Evolutionary conservation across 2,797 vertebrate species (phyloP).

Genomic region (Acanthurus lineatus): DNA sequence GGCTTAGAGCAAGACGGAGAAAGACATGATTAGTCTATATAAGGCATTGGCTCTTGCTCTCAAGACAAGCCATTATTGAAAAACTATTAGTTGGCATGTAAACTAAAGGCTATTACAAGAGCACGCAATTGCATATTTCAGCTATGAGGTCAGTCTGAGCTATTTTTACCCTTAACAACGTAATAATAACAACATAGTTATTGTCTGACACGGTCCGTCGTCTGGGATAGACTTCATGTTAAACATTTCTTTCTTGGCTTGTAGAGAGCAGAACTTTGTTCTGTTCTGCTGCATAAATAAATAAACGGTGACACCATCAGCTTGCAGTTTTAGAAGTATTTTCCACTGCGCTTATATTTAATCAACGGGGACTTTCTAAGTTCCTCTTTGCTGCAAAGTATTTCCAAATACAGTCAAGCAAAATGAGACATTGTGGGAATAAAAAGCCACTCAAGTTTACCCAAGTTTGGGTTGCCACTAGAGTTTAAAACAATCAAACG

Average conservation of each 20-base stretch:
- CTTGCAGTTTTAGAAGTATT: conserved; percentile 23
- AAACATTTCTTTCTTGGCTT: conserved; percentile 38
- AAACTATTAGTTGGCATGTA: conserved; percentile 54
- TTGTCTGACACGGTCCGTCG: conserved; percentile 19
- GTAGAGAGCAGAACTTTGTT: conserved; percentile 17
- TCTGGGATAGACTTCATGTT: conserved; percentile 11
- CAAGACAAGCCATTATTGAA: conserved; percentile 35
- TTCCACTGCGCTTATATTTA: conserved; percentile 35
- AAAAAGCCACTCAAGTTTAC: conserved; percentile 6
- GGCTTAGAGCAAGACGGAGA: conserved; percentile 29
- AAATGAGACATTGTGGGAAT: conserved; percentile 34
- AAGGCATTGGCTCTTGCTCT: conserved; percentile 59
- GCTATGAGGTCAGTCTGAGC: conserved; percentile 39
- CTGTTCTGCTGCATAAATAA: conserved; percentile 26
- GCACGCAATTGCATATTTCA: conserved; percentile 39
- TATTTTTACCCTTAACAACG: conserved; percentile 57
- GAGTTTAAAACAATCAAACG: neutral
- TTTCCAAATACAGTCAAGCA: conserved; percentile 45
- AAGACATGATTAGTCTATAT: conserved; percentile 63
- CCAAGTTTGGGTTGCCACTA: neutral
- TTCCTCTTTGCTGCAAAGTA: conserved; percentile 45
- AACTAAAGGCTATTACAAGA: conserved; percentile 51
- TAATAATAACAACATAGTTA: conserved; percentile 47
- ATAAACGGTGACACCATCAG: conserved; percentile 19
- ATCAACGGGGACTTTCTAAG: conserved; percentile 58